Evolutionary conservation across 2,113 vertebrate genomes (phyloP).

Genomic region (Sardina pilchardus): DNA sequence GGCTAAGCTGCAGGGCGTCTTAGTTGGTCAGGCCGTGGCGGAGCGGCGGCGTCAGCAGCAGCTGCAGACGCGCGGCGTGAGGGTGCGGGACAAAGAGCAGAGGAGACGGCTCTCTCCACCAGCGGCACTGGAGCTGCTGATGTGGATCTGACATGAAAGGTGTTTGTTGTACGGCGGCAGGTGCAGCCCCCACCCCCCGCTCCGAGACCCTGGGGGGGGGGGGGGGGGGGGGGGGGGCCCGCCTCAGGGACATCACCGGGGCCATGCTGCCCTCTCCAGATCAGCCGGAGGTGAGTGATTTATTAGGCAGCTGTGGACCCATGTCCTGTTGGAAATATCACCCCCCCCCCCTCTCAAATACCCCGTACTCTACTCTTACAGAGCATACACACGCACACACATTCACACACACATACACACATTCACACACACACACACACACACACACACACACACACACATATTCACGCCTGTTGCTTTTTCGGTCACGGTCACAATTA

Average conservation of each 20-base stretch:
- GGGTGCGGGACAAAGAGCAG: not conserved
- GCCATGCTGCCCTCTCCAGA: conserved; percentile 15
- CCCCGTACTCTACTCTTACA: not conserved
- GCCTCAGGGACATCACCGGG: conserved; percentile 24
- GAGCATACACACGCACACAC: not conserved
- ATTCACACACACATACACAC: not conserved
- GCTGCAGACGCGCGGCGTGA: not conserved
- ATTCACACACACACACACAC: conserved; percentile 14
- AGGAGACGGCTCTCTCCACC: not conserved
- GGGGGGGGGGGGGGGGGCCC: no score
- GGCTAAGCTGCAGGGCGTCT: no score
- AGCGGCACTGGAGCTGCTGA: not conserved
- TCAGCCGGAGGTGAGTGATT: conserved; percentile 32
- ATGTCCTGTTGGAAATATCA: conserved; percentile 20
- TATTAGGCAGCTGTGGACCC: conserved; percentile 31
- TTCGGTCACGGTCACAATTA: conserved; percentile 9
- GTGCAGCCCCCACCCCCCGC: conserved; percentile 15
- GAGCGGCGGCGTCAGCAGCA: no score
- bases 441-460: not conserved
- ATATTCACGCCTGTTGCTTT: conserved; percentile 13
- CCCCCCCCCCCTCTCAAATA: not conserved
- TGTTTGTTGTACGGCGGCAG: conserved; percentile 27
- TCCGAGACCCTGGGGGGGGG: no score
- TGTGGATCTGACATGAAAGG: conserved; percentile 7
- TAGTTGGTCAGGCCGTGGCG: no score